These are phyloP conservation scores for Antechinus stuartii DNA, from an alignment of 2,113 vertebrate species.

Conservation along the genomic window DNA sequence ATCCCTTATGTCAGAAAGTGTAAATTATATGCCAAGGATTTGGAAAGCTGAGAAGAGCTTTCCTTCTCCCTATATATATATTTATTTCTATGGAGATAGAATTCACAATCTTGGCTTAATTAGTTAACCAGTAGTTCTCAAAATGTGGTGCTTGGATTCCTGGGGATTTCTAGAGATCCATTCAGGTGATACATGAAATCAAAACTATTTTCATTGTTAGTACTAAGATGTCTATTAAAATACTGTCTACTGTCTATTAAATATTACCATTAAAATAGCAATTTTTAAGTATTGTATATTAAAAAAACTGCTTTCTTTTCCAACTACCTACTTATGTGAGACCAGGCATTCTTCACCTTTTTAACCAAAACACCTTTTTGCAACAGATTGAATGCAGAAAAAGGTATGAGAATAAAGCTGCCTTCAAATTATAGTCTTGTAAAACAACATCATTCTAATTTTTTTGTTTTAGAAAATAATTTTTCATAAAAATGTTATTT, in stretches of 20 bases:
- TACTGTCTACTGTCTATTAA: too few species aligned
- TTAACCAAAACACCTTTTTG: neutral
- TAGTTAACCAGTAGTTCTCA: neutral
- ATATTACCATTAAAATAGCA: too few species aligned
- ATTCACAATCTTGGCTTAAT: neutral
- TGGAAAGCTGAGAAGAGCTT: neutral
- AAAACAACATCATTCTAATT: neutral
- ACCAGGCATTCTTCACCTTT: neutral
- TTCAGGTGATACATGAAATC: neutral
- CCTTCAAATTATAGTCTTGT: neutral
- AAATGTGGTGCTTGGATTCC: neutral
- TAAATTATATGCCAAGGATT: neutral
- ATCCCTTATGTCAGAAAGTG: neutral
- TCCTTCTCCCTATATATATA: neutral
- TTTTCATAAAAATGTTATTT: neutral
- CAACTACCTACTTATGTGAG: neutral
- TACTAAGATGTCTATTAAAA: neutral
- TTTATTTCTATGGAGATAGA: neutral
- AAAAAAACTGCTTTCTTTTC: neutral
- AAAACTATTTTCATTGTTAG: neutral
- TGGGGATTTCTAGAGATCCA: neutral
- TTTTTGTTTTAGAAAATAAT: neutral
- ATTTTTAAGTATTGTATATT: too few species aligned
- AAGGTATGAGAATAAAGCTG: neutral
- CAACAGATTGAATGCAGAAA: neutral